phyloP scores from a whole-genome alignment of 1,140 invertebrate genomes.

The Pteromalus puparum region DNA sequence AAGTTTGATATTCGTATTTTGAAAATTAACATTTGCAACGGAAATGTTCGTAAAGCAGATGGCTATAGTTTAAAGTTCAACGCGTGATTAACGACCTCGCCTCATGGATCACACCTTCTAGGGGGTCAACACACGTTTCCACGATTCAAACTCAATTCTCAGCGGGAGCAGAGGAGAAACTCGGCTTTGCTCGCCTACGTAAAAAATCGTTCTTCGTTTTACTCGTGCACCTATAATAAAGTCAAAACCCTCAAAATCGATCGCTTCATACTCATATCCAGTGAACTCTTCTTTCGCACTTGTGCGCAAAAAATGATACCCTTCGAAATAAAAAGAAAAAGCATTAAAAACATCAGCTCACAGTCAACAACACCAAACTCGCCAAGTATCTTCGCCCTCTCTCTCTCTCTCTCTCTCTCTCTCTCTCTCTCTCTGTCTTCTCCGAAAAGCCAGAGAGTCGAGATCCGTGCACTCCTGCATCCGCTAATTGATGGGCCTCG shows the following conservation, averaged over 20 bases:
- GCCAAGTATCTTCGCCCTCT: background rate
- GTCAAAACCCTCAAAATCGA: no score
- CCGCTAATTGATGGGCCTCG: slow-evolving; percentile 28
- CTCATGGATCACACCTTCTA: background rate
- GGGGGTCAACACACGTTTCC: background rate
- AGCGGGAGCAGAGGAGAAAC: no score
- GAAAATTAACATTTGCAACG: background rate
- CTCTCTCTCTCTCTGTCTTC: background rate
- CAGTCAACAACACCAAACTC: background rate
- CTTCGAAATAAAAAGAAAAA: no score
- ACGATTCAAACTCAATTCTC: background rate
- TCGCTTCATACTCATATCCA: no score
- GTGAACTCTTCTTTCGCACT: no score
- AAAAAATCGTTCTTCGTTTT: no score
- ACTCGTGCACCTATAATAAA: no score
- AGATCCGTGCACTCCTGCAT: background rate
- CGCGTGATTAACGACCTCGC: background rate
- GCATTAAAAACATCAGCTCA: no score
- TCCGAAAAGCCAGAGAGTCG: background rate
- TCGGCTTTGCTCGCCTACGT: background rate
- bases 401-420: background rate
- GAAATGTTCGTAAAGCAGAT: background rate
- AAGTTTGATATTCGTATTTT: background rate
- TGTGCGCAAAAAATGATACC: no score
- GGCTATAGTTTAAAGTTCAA: background rate